phyloP scores from a whole-genome alignment of 2,797 vertebrate species.

The Sebastes oblongus region DNA sequence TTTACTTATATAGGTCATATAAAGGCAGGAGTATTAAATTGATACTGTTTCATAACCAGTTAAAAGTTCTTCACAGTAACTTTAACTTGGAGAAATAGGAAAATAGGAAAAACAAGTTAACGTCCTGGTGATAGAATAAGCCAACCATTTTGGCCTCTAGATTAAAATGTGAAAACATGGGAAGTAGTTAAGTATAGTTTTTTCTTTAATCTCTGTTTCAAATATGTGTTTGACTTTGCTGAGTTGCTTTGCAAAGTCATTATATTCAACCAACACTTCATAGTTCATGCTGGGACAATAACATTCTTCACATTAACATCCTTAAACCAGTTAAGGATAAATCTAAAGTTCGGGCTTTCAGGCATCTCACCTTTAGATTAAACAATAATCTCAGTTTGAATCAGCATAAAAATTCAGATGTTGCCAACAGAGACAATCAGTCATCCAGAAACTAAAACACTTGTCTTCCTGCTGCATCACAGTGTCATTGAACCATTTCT shows the following conservation, averaged over 20 bases:
- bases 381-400: background rate
- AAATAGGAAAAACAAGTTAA: background rate
- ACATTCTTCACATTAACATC: background rate
- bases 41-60: too few relatives aligned
- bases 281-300: background rate
- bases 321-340: background rate
- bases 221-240: background rate
- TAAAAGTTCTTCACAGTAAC: fast-evolving
- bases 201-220: background rate
- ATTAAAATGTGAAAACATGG: background rate
- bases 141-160: background rate
- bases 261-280: background rate
- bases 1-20: too few relatives aligned
- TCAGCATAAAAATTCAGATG: background rate
- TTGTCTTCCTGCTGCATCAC: background rate
- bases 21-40: too few relatives aligned
- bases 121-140: background rate
- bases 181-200: background rate
- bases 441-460: background rate
- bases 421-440: too few relatives aligned
- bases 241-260: background rate
- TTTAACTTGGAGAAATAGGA: background rate
- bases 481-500: background rate
- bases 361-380: background rate
- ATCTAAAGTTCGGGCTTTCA: background rate